Percentiles rank a stretch among this genome's conserved stretches.
These are phyloP conservation scores for Argyresthia albistria DNA, from an alignment of 2,888 invertebrate genomes.

Conservation along the genomic window DNA sequence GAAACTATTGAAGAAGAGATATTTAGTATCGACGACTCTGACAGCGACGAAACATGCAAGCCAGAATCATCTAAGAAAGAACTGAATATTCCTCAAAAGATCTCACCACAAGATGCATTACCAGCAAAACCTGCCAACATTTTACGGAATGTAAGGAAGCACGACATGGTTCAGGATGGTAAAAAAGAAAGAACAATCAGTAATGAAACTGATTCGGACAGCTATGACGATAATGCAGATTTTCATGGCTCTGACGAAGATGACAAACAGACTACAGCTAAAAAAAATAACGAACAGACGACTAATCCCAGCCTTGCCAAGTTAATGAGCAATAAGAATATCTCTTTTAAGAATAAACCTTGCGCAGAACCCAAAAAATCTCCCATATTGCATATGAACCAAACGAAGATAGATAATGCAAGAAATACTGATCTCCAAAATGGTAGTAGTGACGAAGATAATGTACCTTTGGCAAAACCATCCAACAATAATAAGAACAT, in stretches of 20 bases:
- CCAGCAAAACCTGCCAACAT: neutral
- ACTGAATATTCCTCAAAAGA: neutral
- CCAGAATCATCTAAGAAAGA: neutral
- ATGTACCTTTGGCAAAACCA: neutral
- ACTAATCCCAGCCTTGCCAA: neutral
- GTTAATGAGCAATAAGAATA: slow-evolving; percentile 11
- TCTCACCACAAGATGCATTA: neutral
- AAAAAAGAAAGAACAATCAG: neutral
- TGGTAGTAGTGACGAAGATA: neutral
- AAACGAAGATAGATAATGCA: too few species aligned
- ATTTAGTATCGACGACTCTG: slow-evolving; percentile 57
- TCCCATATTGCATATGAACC: slow-evolving; percentile 16
- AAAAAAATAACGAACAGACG: slow-evolving; percentile 8
- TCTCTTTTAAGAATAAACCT: slow-evolving; percentile 15
- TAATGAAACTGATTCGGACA: neutral
- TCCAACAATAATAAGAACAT: neutral
- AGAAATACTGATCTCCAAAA: neutral
- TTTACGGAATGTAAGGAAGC: neutral
- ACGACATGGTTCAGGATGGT: neutral
- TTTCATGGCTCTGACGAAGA: slow-evolving; percentile 5
- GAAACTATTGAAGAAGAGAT: slow-evolving; percentile 43
- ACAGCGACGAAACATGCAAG: slow-evolving; percentile 44
- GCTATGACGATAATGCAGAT: slow-evolving; percentile 3
- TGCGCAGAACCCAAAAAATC: slow-evolving; percentile 11
- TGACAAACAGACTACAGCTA: slow-evolving; percentile 23